Evolutionary conservation across 2,797 vertebrate species (phyloP).

Genomic region (Pipistrellus pygmaeus): DNA sequence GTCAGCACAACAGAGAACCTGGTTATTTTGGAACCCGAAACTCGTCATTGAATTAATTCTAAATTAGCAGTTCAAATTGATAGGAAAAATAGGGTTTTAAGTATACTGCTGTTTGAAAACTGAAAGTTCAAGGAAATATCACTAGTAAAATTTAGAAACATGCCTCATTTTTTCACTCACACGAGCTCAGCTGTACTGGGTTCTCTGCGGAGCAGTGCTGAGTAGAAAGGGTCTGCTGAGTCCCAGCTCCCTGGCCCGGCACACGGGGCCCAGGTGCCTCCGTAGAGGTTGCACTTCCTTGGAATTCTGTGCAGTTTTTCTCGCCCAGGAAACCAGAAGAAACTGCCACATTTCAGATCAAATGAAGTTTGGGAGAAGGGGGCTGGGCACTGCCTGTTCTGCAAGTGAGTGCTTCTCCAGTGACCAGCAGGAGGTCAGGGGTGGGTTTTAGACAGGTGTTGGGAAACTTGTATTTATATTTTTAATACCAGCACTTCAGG

Average conservation of each 20-base stretch:
- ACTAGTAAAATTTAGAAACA: conserved; percentile 16
- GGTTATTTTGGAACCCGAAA: background rate
- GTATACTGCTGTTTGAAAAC: conserved; percentile 39
- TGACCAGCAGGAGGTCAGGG: accelerated
- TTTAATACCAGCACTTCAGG: background rate
- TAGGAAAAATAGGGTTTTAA: conserved; percentile 20
- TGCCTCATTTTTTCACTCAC: background rate
- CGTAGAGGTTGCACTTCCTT: background rate
- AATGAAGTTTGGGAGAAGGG: background rate
- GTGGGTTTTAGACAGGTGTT: background rate
- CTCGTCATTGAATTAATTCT: conserved; percentile 51
- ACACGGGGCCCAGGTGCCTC: background rate
- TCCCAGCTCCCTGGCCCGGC: background rate
- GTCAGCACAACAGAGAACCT: background rate
- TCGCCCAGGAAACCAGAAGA: background rate
- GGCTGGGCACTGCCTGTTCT: background rate
- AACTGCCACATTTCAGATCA: background rate
- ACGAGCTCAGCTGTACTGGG: background rate
- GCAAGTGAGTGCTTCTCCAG: background rate
- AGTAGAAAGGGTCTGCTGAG: background rate
- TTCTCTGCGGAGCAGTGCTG: background rate
- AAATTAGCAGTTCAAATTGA: conserved; percentile 52
- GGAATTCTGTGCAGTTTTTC: background rate
- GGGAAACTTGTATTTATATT: background rate
- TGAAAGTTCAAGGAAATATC: background rate